Conservation (phyloP, 2,888 invertebrate species). For the Eupeodes luniger region DNA sequence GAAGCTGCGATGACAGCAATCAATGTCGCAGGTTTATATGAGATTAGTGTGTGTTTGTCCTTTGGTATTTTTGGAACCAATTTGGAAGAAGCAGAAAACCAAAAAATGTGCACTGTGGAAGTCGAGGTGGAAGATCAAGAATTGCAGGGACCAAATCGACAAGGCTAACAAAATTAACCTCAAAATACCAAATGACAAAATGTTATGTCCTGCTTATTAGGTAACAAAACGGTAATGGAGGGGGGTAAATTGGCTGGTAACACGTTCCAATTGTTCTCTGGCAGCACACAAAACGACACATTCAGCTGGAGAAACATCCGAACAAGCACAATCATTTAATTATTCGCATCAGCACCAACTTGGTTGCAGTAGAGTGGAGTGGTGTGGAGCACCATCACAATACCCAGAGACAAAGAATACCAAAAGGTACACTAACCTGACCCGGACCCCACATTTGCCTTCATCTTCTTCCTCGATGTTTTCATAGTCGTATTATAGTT, state of each 20-base stretch:
- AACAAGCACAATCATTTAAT: conserved; percentile 67
- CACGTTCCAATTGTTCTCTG: conserved; percentile 21
- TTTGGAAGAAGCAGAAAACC: too few relatives aligned
- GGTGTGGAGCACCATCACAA: background rate
- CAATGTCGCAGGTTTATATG: conserved; percentile 48
- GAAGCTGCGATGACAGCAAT: conserved; percentile 26
- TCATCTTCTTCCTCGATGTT: conserved; percentile 3
- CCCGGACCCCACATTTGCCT: conserved; percentile 7
- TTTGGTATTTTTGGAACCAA: background rate
- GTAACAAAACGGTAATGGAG: background rate
- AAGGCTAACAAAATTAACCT: conserved; percentile 53
- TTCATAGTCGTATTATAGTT: background rate
- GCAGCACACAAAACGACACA: conserved; percentile 13
- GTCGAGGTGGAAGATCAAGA: conserved; percentile 33
- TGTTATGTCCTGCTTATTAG: conserved; percentile 52
- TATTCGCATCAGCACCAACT: conserved; percentile 62
- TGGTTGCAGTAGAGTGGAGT: too few relatives aligned
- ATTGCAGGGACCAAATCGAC: conserved; percentile 28
- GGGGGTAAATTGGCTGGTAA: background rate
- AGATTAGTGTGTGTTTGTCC: conserved; percentile 33
- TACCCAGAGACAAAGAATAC: conserved; percentile 20
- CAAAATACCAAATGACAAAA: conserved; percentile 42
- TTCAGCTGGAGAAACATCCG: conserved; percentile 33
- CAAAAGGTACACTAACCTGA: conserved; percentile 64
- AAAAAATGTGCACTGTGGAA: conserved; percentile 6